phyloP scores from a whole-genome alignment of 2,113 vertebrate species.

The Brevimyrus niger region DNA sequence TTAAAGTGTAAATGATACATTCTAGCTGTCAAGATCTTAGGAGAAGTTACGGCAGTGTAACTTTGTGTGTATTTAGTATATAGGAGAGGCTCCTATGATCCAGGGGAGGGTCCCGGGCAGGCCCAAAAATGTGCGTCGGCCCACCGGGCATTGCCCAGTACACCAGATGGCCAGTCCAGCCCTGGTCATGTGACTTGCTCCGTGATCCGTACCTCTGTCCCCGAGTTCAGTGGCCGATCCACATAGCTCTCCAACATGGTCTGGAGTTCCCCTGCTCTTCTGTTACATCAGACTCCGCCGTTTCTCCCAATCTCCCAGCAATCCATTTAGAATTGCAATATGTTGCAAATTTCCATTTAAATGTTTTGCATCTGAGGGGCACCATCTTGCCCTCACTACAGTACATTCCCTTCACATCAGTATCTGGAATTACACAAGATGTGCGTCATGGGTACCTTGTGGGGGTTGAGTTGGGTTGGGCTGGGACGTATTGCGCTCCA shows the following conservation, averaged over 20 bases:
- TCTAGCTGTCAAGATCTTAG: too few relatives aligned
- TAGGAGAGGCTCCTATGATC: too few relatives aligned
- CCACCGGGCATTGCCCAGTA: too few relatives aligned
- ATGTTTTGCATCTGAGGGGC: not conserved
- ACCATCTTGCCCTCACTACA: not conserved
- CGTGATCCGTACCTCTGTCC: not conserved
- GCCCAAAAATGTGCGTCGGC: too few relatives aligned
- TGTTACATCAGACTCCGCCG: not conserved
- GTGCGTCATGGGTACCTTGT: not conserved
- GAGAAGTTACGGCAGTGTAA: too few relatives aligned
- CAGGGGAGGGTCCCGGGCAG: too few relatives aligned
- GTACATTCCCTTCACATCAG: not conserved
- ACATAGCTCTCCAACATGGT: not conserved
- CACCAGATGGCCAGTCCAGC: too few relatives aligned
- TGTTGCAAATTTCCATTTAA: conserved; percentile 14
- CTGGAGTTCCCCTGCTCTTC: not conserved
- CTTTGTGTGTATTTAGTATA: too few relatives aligned
- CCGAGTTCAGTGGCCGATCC: too few relatives aligned
- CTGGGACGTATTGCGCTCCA: too few relatives aligned
- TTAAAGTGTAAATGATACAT: too few relatives aligned
- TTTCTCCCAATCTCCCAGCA: not conserved
- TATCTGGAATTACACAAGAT: not conserved
- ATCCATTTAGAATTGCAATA: not conserved
- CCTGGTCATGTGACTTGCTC: too few relatives aligned
- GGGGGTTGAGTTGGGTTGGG: not conserved